Conservation (phyloP, 2,113 vertebrate genomes). For the Apistogramma diplotaenia region DNA sequence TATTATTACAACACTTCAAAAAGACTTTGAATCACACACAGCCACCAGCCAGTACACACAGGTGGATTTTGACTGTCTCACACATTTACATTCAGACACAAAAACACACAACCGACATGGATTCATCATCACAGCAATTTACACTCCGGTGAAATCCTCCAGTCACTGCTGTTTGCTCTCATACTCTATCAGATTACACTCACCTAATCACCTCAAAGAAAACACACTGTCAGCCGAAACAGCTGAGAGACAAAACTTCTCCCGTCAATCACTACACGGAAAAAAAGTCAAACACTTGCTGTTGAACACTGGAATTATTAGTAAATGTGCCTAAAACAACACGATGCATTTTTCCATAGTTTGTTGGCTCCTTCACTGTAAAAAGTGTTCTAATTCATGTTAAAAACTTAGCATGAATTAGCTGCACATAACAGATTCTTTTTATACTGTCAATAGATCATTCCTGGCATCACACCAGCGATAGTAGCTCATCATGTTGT, state of each 20-base stretch:
- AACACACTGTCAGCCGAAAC: neutral
- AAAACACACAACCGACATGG: neutral
- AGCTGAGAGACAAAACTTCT: neutral
- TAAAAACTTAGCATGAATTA: neutral
- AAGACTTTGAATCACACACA: neutral
- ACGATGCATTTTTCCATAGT: neutral
- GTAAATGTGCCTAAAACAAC: neutral
- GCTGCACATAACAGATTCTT: neutral
- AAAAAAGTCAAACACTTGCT: neutral
- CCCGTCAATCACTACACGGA: neutral
- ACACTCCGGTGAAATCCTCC: neutral
- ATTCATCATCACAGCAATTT: constrained; percentile 36
- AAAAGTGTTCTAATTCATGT: neutral
- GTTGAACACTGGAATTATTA: neutral
- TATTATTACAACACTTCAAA: constrained; percentile 3
- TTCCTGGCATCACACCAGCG: constrained; percentile 5
- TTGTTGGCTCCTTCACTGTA: neutral
- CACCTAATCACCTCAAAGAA: constrained; percentile 6
- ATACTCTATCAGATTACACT: constrained; percentile 17
- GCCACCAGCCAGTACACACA: neutral
- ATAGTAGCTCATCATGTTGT: constrained; percentile 34
- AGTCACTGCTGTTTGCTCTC: neutral
- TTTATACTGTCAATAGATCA: neutral
- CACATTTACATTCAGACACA: neutral
- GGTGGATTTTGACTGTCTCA: neutral